Evolutionary conservation across 1,140 invertebrate species (phyloP).

Genomic region (Zaprionus nigranus): DNA sequence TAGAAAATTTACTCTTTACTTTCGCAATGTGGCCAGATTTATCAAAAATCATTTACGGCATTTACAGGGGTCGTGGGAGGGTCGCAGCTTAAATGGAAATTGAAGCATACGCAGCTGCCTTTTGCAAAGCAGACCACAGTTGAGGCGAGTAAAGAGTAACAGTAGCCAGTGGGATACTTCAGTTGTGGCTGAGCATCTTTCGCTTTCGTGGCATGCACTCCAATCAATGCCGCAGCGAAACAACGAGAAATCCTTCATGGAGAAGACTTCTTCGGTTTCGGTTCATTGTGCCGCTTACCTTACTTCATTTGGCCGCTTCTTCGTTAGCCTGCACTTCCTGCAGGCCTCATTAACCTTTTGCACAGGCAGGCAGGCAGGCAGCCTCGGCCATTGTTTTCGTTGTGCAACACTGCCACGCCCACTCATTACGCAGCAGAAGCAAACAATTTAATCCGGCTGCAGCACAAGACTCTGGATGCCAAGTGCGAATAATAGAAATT

Average conservation of each 20-base stretch:
- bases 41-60: slow-evolving; percentile 28
- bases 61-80: too few relatives aligned
- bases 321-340: slow-evolving; percentile 45
- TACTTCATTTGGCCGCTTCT: slow-evolving; percentile 26
- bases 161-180: neutral
- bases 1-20: slow-evolving; percentile 20
- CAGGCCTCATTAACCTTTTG: slow-evolving; percentile 78
- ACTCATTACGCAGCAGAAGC: slow-evolving; percentile 47
- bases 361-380: slow-evolving; percentile 43
- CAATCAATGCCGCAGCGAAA: slow-evolving; percentile 25
- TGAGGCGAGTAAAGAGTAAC: neutral
- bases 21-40: slow-evolving; percentile 9
- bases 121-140: neutral
- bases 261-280: neutral
- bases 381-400: slow-evolving; percentile 59
- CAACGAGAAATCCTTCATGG: neutral
- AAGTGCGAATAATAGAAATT: slow-evolving; percentile 75
- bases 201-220: neutral
- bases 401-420: slow-evolving; percentile 38
- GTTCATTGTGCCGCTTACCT: slow-evolving; percentile 17
- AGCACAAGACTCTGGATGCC: slow-evolving; percentile 27
- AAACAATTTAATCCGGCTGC: slow-evolving; percentile 56
- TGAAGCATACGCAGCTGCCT: neutral
- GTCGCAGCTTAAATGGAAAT: neutral
- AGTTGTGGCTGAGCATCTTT: neutral